Evolutionary conservation across 2,888 invertebrate species (phyloP), one percentile per base, ranked within the genome.

Genomic region (Oscheius sp.): DNA sequence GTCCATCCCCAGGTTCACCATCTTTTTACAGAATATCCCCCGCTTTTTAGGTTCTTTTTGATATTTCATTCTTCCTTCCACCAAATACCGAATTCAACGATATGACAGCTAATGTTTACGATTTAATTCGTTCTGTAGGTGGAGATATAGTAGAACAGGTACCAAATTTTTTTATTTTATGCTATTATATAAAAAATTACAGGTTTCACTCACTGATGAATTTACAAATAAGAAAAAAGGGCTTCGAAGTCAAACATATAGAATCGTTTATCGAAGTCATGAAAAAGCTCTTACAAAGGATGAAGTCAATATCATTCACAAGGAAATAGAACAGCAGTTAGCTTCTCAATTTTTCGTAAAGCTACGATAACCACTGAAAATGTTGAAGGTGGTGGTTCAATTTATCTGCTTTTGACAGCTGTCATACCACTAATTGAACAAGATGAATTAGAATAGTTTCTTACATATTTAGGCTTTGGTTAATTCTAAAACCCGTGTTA

Each of bases 31-130:
- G 9, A 25, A n/a, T 61, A 12, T 41, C 45, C n/a, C n/a, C n/a
- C n/a, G 9, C 3, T 35, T 35, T 35, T 9, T 69, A 83, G 79
- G 85, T 88, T 3, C 77, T 76, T 52, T 86, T 86, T 90, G 98
- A 99, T 89, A 92, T 99, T 35, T 96, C 98, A 59, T 99, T 99
- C 90, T 99, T 98, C 96, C 89, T 99, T 64, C 95, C 96, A 1
- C 84, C 81, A 1, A 43, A 45, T 43, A 72, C 69, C 13, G 58
- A 76, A 27, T 79, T 77, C 64, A 76, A 79, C 49, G 84, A 83
- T 71, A 81, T 85, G 82, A 76, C 76, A 16, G 89, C 90, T 56
- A 90, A 91, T 79, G 91, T 91, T 69, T 96, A 95, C 89, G 97
- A 98, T 89, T 89, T 98, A 76, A 96, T 94, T 0, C 92, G 98